phyloP scores from a whole-genome alignment of 2,797 vertebrate genomes.

The Pangasius larnaudii region DNA sequence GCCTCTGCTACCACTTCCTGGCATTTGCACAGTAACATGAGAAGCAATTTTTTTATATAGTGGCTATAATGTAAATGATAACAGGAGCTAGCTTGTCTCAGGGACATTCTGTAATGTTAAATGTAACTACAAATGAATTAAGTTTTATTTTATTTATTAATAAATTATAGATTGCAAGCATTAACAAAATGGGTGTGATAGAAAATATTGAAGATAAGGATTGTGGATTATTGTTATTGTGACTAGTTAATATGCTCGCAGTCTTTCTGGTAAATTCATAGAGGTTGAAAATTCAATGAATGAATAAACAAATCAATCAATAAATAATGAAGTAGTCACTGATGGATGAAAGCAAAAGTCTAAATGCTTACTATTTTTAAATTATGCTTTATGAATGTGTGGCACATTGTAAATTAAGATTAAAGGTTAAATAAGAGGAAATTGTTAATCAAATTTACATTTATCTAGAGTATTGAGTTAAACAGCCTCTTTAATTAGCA shows the following conservation, averaged over 20 bases:
- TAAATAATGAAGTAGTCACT: neutral
- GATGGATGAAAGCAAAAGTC: neutral
- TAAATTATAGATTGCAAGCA: neutral
- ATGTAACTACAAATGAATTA: neutral
- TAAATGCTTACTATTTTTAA: neutral
- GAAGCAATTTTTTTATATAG: neutral
- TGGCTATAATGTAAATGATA: neutral
- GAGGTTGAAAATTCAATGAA: neutral
- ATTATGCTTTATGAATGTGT: neutral
- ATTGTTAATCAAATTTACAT: neutral
- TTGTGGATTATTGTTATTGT: neutral
- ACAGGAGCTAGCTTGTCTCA: neutral
- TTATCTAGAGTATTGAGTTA: slow-evolving; percentile 6
- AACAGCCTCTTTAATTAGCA: slow-evolving; percentile 5
- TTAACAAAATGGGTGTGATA: neutral
- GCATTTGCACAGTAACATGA: neutral
- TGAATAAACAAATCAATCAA: neutral
- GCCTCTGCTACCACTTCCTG: neutral
- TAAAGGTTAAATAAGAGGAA: slow-evolving; percentile 2
- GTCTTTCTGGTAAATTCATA: too few relatives aligned
- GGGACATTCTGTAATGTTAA: neutral
- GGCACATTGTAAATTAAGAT: slow-evolving; percentile 4
- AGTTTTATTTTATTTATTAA: neutral
- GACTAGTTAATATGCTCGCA: too few relatives aligned
- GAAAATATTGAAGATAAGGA: neutral